Base-by-base conservation (phyloP, 2,888 invertebrate genomes). In the Antheraea assamensis region DNA sequence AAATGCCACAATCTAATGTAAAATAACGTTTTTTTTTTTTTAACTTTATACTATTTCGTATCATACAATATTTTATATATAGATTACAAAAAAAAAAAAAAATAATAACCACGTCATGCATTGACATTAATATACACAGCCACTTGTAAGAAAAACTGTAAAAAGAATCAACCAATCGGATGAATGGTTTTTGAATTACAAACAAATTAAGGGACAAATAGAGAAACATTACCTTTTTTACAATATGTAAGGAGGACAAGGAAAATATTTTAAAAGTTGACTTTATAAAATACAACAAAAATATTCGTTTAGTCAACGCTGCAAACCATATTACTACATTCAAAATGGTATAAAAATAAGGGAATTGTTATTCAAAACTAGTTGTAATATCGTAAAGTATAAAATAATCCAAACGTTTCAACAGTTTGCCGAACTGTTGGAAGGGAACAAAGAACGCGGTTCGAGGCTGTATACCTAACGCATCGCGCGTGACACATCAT, bases 401-500 rank as follows among this genome's bases (percentile, higher is more conserved):
- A 10, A 64, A 64, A 64, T 64, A 27, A 27, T 27, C 13, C 27
- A 58, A 58, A 55, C 55, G n/a, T 55, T 55, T 8, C 27, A 27
- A 27, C 27, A 61, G 61, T 61, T 61, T 27, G 27, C 61, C 15
- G 27, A 61, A 64, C 61, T 64, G 17, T 58, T 58, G 42, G 31
- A 42, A 70, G 24, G 70, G 58, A 55, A 73, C 70, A 70, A 42
- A 74, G 74, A 74, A 55, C 74, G 58, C 84, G 82, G 81, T 80
- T 82, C 82, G 82, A 85, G 86, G 85, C 86, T 83, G 85, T 87
- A 88, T 86, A 85, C 83, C 85, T 81, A 87, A 85, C 83, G 83
- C 87, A 88, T 88, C 83, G 84, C 81, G 83, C 85, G 89, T 93
- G 93, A 93, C 93, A 92, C 87, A 85, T 78, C 75, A 77, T 86